Evolutionary conservation across 1,140 invertebrate genomes (phyloP).

Genomic region (Plectus sambesii): DNA sequence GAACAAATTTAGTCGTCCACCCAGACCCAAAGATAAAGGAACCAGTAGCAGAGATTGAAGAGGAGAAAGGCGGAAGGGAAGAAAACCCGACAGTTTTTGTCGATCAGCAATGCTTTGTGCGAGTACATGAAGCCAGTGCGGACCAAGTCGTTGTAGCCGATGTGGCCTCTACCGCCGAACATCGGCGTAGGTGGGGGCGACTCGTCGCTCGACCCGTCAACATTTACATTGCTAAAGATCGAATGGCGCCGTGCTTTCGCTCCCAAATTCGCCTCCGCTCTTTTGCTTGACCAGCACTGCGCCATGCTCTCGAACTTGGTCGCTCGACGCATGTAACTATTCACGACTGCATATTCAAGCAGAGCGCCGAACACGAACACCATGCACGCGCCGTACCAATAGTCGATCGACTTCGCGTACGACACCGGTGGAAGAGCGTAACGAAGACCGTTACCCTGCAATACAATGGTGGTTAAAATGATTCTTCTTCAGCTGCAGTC

Average conservation of each 20-base stretch:
- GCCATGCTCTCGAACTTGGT: conserved; percentile 40
- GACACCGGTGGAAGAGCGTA: conserved; percentile 6
- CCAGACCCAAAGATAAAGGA: conserved; percentile 20
- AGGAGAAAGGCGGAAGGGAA: conserved; percentile 32
- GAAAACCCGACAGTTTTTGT: conserved; percentile 31
- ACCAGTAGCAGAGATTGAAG: conserved; percentile 39
- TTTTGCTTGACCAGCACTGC: conserved; percentile 15
- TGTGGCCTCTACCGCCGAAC: too few relatives aligned
- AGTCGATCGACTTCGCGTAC: conserved; percentile 4
- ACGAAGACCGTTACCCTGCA: conserved; percentile 2
- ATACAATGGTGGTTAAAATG: background rate
- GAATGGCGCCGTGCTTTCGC: conserved; percentile 13
- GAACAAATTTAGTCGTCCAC: too few relatives aligned
- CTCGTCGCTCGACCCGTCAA: too few relatives aligned
- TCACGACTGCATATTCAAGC: conserved; percentile 39
- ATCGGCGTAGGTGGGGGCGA: too few relatives aligned
- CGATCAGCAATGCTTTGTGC: conserved; percentile 32
- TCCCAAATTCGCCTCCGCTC: conserved; percentile 8
- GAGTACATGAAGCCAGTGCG: conserved; percentile 35
- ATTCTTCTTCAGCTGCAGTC: background rate
- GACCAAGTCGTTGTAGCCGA: conserved; percentile 11
- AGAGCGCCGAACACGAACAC: conserved; percentile 40
- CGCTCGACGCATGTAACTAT: conserved; percentile 39
- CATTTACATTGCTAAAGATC: too few relatives aligned
- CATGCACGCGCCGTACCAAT: conserved; percentile 31